A percentile compares a stretch with the other conserved stretches of the same genome.
phyloP scores from a whole-genome alignment of 2,113 vertebrate genomes.

The Rhodinocichla rosea region DNA sequence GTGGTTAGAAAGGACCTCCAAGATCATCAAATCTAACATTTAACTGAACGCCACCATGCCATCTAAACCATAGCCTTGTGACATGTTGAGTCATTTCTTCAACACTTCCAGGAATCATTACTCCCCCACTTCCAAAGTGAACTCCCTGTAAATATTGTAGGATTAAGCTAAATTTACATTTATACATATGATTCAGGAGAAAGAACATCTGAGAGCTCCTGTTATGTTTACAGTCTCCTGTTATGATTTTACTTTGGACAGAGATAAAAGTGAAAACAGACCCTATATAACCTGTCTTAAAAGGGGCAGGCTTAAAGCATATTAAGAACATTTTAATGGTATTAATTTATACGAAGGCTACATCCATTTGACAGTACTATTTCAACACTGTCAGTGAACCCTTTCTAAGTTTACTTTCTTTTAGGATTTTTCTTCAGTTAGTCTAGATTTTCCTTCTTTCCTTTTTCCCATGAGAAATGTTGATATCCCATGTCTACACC shows the following conservation, averaged over 20 bases:
- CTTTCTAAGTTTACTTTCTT: neutral
- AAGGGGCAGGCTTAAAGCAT: neutral
- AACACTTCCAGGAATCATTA: neutral
- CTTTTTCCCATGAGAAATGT: neutral
- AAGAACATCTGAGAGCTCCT: neutral
- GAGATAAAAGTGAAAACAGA: neutral
- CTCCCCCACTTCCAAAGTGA: neutral
- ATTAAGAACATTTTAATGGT: neutral
- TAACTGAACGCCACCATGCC: neutral
- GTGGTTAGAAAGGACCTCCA: neutral
- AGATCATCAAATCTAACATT: neutral
- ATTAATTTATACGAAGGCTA: neutral
- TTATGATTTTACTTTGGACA: neutral
- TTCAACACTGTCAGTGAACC: neutral
- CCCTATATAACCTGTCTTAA: neutral
- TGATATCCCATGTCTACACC: neutral
- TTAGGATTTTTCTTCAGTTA: neutral
- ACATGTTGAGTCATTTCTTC: neutral
- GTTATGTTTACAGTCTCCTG: neutral
- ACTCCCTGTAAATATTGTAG: neutral
- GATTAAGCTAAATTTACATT: neutral
- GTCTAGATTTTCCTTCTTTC: neutral
- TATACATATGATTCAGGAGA: neutral
- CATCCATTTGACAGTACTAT: neutral
- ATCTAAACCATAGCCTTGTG: neutral